These are phyloP conservation scores for Meliscaeva auricollis DNA, from an alignment of 2,888 invertebrate species.

Conservation along the genomic window DNA sequence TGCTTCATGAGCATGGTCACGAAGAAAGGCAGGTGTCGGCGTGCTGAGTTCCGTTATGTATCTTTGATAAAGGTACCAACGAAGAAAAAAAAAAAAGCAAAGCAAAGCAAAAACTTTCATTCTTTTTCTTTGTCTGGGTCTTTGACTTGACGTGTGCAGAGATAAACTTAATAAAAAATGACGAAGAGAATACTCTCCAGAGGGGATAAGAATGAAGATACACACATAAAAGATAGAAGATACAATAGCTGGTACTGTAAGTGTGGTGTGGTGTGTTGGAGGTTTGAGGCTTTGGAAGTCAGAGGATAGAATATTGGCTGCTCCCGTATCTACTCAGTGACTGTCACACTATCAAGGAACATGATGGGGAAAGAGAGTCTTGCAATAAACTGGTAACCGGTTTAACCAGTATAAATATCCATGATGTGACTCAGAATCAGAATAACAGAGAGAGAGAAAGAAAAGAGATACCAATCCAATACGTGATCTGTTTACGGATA, in stretches of 20 bases:
- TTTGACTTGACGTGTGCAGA: constrained; percentile 28
- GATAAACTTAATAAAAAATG: constrained; percentile 7
- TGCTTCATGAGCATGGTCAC: constrained; percentile 43
- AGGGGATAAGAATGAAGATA: constrained; percentile 20
- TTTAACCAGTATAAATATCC: constrained; percentile 59
- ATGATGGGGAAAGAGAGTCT: neutral
- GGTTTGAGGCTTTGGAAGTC: neutral
- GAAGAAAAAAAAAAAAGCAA: constrained; percentile 5
- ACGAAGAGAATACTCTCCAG: constrained; percentile 1
- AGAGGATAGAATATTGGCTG: constrained; percentile 8
- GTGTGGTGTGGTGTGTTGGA: neutral
- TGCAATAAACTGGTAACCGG: constrained; percentile 44
- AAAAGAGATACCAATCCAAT: constrained; percentile 4
- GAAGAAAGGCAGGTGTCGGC: constrained; percentile 58
- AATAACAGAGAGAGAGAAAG: neutral
- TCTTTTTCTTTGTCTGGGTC: constrained; percentile 40
- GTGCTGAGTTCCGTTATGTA: constrained; percentile 15
- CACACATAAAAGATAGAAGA: constrained; percentile 7
- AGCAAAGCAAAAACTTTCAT: constrained; percentile 51
- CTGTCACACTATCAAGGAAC: neutral
- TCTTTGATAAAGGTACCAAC: constrained; percentile 30
- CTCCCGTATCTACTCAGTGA: neutral
- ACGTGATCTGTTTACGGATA: constrained; percentile 33
- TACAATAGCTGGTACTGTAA: neutral
- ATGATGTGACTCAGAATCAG: constrained; percentile 39